These are phyloP conservation scores for Cephus cinctus DNA, from an alignment of 1,140 invertebrate species.

Conservation along the genomic window DNA sequence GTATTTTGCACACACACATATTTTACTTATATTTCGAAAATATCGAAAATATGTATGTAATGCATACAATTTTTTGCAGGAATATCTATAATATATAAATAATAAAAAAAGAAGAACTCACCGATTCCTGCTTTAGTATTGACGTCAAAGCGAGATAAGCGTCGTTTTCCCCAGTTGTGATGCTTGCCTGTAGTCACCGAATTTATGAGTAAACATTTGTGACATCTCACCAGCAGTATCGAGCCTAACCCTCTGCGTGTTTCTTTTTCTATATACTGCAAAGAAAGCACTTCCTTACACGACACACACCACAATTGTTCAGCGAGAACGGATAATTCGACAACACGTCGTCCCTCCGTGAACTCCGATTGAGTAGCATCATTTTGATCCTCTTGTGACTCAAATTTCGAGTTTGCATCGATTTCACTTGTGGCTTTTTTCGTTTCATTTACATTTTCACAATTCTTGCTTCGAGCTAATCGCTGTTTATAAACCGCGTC, in stretches of 20 bases:
- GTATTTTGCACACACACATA: too few relatives aligned
- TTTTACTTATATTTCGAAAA: too few relatives aligned
- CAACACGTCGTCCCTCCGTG: slow-evolving; percentile 13
- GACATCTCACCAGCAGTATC: slow-evolving; percentile 13
- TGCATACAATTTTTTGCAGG: too few relatives aligned
- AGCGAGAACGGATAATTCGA: slow-evolving; percentile 8
- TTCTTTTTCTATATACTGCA: slow-evolving; percentile 14
- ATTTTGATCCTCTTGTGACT: too few relatives aligned
- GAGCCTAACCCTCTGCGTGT: slow-evolving; percentile 10
- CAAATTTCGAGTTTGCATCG: too few relatives aligned
- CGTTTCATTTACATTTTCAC: too few relatives aligned
- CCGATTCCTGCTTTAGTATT: slow-evolving; percentile 8
- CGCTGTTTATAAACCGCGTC: too few relatives aligned
- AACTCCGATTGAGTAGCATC: background rate
- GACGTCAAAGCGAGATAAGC: background rate
- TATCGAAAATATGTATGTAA: too few relatives aligned
- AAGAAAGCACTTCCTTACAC: slow-evolving; percentile 14
- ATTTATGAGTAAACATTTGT: slow-evolving; percentile 14
- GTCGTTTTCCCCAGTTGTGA: slow-evolving; percentile 2
- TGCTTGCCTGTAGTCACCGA: slow-evolving; percentile 1
- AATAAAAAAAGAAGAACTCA: background rate
- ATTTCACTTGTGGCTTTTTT: too few relatives aligned
- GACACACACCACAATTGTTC: slow-evolving; percentile 10
- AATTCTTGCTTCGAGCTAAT: too few relatives aligned
- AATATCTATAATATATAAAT: background rate